Evolutionary conservation across 2,797 vertebrate species (phyloP).

Genomic region (Alectoris magna): DNA sequence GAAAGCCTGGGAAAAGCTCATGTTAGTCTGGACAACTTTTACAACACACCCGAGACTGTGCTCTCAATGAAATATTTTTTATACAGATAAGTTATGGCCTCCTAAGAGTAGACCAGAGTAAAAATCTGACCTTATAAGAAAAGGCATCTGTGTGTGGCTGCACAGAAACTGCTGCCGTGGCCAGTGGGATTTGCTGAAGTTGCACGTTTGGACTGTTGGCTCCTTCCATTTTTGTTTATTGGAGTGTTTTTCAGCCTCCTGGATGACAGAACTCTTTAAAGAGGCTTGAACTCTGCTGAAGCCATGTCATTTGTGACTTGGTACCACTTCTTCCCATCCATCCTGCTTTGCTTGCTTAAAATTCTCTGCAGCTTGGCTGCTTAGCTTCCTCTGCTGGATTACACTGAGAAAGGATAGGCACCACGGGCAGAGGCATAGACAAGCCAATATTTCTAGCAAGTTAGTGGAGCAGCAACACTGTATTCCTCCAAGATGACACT

Average conservation of each 20-base stretch:
- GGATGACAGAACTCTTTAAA: background rate
- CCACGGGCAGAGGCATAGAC: background rate
- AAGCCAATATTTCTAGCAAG: background rate
- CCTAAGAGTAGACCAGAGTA: background rate
- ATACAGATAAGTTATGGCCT: background rate
- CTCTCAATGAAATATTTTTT: background rate
- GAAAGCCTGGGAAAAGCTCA: background rate
- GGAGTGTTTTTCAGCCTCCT: background rate
- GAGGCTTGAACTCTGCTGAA: background rate
- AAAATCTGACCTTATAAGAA: conserved; percentile 82
- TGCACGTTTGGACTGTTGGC: conserved; percentile 52
- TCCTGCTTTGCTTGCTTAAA: background rate
- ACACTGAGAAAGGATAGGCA: background rate
- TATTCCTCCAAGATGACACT: background rate
- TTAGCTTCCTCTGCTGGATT: background rate
- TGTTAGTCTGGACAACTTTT: background rate
- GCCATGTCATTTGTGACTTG: background rate
- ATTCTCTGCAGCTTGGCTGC: background rate
- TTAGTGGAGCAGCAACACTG: background rate
- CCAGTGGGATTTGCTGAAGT: conserved; percentile 68
- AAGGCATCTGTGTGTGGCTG: conserved; percentile 72
- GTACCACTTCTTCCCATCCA: conserved; percentile 30
- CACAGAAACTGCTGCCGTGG: conserved; percentile 44
- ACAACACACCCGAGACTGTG: rapidly evolving
- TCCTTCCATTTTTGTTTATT: conserved; percentile 72